phyloP scores from a whole-genome alignment of 2,113 vertebrate species.

The Onychorhynchus coronatus region DNA sequence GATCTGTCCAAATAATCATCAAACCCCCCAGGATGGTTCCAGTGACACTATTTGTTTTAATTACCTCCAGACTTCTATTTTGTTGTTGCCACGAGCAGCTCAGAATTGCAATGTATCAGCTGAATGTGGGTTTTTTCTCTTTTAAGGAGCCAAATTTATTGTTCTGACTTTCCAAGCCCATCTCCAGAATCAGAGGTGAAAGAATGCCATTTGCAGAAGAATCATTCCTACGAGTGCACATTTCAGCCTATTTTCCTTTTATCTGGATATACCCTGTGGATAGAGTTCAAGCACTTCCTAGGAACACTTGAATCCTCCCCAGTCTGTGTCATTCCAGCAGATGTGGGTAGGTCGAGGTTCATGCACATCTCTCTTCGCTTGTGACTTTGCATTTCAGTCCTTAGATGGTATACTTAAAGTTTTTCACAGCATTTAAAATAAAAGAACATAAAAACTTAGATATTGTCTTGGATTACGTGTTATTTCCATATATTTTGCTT shows the following conservation, averaged over 20 bases:
- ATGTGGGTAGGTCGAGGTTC: conserved; percentile 79
- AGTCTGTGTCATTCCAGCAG: conserved; percentile 80
- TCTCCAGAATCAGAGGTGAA: conserved; percentile 67
- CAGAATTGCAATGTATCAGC: neutral
- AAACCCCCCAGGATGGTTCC: neutral
- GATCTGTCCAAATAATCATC: neutral
- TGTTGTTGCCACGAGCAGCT: neutral
- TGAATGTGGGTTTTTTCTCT: neutral
- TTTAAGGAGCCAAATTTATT: conserved; percentile 77
- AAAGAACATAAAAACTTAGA: neutral
- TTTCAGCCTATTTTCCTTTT: conserved; percentile 82
- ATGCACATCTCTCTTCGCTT: neutral
- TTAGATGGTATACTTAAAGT: neutral
- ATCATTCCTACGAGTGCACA: conserved; percentile 77
- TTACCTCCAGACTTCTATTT: neutral
- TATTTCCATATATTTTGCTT: neutral
- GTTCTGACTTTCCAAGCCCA: conserved; percentile 72
- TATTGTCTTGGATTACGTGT: neutral
- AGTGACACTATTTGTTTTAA: neutral
- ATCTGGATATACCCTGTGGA: conserved; percentile 90
- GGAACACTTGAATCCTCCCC: conserved; percentile 82
- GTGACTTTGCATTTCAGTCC: neutral
- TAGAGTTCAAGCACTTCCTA: conserved; percentile 76
- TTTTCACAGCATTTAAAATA: neutral
- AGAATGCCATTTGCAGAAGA: conserved; percentile 56